Evolutionary conservation across 1,140 invertebrate species (phyloP).

Genomic region (Bombus impatiens): DNA sequence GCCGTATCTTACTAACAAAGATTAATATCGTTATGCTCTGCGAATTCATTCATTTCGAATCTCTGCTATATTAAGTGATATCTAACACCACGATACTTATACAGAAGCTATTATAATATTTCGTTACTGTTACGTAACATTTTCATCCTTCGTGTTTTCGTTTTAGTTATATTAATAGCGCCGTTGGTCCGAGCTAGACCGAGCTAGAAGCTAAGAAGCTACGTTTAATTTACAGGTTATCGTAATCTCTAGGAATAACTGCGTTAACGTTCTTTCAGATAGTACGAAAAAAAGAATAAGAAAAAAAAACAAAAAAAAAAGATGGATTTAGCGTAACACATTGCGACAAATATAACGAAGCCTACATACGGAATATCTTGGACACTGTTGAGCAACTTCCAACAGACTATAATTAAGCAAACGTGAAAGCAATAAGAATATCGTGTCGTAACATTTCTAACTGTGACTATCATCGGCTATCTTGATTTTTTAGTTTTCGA

Average conservation of each 20-base stretch:
- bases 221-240: background rate
- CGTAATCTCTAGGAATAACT: conserved; percentile 15
- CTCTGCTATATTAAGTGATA: background rate
- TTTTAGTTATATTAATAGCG: background rate
- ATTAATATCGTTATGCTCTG: background rate
- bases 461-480: too few species aligned
- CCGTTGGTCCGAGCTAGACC: background rate
- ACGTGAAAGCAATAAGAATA: conserved; percentile 28
- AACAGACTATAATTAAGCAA: background rate
- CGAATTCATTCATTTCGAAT: background rate
- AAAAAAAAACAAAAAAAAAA: background rate
- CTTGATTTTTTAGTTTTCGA: too few species aligned
- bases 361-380: conserved; percentile 8
- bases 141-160: background rate
- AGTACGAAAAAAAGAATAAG: background rate
- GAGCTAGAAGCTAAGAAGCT: background rate
- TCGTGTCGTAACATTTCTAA: background rate
- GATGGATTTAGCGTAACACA: conserved; percentile 1
- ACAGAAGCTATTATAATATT: background rate
- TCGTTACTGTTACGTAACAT: background rate
- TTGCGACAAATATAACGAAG: conserved; percentile 17
- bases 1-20: background rate
- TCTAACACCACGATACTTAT: background rate
- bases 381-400: background rate
- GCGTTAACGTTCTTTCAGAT: conserved; percentile 9